A percentile compares a stretch with the other conserved stretches of the same genome.
Conservation (phyloP, 2,888 invertebrate species). For the Pyrgus malvae region DNA sequence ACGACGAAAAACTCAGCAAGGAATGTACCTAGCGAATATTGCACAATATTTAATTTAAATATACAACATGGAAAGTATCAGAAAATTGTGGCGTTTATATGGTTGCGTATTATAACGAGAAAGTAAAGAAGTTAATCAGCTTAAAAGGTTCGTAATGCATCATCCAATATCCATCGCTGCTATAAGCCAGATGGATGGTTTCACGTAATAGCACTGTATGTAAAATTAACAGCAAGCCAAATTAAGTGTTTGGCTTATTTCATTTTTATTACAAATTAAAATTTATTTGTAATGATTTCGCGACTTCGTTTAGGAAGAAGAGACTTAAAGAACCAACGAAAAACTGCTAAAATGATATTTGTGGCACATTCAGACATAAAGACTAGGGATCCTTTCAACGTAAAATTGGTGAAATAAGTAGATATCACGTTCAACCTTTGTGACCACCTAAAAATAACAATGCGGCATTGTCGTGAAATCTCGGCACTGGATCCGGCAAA, state of each 20-base stretch:
- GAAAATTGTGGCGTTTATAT: constrained; percentile 8
- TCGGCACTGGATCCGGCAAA: constrained; percentile 11
- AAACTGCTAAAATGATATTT: too few species aligned
- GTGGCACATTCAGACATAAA: too few species aligned
- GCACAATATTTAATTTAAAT: not conserved
- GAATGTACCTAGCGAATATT: not conserved
- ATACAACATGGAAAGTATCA: not conserved
- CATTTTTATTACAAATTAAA: too few species aligned
- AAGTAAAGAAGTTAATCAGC: constrained; percentile 12
- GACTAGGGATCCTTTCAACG: too few species aligned
- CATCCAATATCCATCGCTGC: not conserved
- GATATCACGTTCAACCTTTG: not conserved
- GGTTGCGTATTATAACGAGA: constrained; percentile 12
- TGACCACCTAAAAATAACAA: not conserved
- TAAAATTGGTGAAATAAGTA: not conserved
- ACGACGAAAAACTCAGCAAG: not conserved
- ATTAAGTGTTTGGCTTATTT: too few species aligned
- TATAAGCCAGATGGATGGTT: not conserved
- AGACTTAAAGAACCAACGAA: too few species aligned
- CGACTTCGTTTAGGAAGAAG: too few species aligned
- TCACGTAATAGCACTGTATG: not conserved
- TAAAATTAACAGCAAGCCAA: too few species aligned
- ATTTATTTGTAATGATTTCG: too few species aligned
- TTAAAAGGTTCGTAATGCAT: constrained; percentile 7
- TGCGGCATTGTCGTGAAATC: constrained; percentile 1